These are phyloP conservation scores for Bombus picipes DNA, from an alignment of 1,140 invertebrate species.

Conservation along the genomic window DNA sequence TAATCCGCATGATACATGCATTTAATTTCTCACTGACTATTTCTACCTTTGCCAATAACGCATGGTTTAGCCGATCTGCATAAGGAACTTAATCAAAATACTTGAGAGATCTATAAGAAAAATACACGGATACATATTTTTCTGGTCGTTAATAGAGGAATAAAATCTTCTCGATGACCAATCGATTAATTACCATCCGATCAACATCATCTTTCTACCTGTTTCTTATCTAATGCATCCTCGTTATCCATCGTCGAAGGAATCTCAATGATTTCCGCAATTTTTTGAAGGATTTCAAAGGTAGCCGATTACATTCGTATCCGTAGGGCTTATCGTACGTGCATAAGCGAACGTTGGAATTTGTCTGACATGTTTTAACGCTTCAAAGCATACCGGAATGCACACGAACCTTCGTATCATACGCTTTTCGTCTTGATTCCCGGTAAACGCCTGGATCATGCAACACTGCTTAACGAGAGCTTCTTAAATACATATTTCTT, in stretches of 20 bases:
- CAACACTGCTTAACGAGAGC: slow-evolving; percentile 1
- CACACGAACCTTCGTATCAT: background rate
- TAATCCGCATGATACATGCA: background rate
- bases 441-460: background rate
- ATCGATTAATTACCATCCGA: slow-evolving; percentile 11
- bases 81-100: background rate
- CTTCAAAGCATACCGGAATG: slow-evolving; percentile 5
- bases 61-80: background rate
- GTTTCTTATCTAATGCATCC: slow-evolving; percentile 14
- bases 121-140: background rate
- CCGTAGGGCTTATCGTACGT: background rate
- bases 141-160: background rate
- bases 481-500: slow-evolving; percentile 19
- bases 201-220: background rate
- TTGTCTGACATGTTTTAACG: slow-evolving; percentile 25
- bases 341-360: slow-evolving; percentile 13
- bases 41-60: background rate
- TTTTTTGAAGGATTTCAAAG: background rate
- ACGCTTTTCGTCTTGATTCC: background rate
- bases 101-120: background rate
- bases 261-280: slow-evolving; percentile 15
- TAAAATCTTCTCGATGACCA: background rate
- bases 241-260: slow-evolving; percentile 12
- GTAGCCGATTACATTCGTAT: slow-evolving; percentile 1
- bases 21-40: background rate